These are phyloP conservation scores for Tachina lurida DNA, from an alignment of 2,888 invertebrate genomes.

Conservation along the genomic window DNA sequence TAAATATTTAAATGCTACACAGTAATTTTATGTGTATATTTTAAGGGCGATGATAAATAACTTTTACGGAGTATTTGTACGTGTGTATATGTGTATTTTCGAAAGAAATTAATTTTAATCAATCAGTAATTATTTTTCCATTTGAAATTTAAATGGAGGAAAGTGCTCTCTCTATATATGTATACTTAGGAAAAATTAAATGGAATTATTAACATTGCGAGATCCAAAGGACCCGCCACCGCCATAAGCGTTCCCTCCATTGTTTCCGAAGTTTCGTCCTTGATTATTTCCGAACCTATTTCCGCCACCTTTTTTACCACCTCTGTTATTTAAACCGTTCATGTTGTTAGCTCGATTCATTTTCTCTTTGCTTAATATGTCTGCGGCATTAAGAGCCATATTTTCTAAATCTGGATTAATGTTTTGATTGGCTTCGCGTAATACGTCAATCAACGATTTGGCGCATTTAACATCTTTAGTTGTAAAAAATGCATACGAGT, in stretches of 20 bases:
- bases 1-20: constrained; percentile 58
- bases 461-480: constrained; percentile 93
- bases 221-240: no score
- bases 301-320: constrained; percentile 63
- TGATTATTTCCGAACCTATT: constrained; percentile 67
- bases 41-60: constrained; percentile 30
- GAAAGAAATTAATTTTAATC: not conserved
- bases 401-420: constrained; percentile 93
- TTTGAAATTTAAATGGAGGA: not conserved
- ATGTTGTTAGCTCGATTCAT: constrained; percentile 83
- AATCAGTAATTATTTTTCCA: constrained; percentile 3
- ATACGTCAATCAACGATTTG: constrained; percentile 92
- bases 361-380: constrained; percentile 69
- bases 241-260: constrained; percentile 64
- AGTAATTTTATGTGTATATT: constrained; percentile 49
- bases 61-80: constrained; percentile 11
- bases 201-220: constrained; percentile 73
- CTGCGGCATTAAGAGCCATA: constrained; percentile 86
- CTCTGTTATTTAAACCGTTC: constrained; percentile 80
- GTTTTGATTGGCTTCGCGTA: constrained; percentile 94
- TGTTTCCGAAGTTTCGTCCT: constrained; percentile 66
- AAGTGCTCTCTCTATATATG: not conserved
- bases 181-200: constrained; percentile 11
- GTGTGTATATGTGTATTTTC: not conserved
- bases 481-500: constrained; percentile 97